Evolutionary conservation across 2,888 invertebrate species (phyloP), one percentile per base, ranked within the genome.

Genomic region (Nomada goodeniana): DNA sequence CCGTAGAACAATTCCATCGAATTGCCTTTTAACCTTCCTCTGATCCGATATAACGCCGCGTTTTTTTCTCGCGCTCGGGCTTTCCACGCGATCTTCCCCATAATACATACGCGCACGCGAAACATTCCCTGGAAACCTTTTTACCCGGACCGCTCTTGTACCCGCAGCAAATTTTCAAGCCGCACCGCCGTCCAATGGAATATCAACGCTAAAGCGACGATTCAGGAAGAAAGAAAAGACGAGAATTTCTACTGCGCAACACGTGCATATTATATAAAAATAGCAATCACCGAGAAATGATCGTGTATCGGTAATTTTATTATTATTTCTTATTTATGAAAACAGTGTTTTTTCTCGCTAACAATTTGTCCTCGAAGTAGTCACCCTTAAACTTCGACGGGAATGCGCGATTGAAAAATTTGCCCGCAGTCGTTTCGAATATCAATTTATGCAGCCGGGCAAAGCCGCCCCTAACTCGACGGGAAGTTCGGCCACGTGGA

Each of bases 1-100:
- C 71, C 50, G 67, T 42, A 42, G 60, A 76, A 68, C 85, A 80
- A 80, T 72, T 82, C 67, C 74, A 60, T 67, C 67, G 76, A 79
- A 82, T 82, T 85, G 81, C 57, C 79, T 79, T 82, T 82, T 85
- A 79, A 82, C 76, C 70, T 70, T 64, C 26, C 50, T 15, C 20
- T 55, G 53, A 67, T 67, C 55, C 57, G 15, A 47, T 15, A 15
- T n/a, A 23, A 59, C 11, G 47, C 23, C 10, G 13, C 47, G 7
- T 55, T 61, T 29, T 29, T 7, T 0, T 5, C 36, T n/a, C 73
- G 15, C 26, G 63, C 7, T 29, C 26, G 15, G 29, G 20, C 29
- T 59, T 10, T 69, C 59, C 69, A 47, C 69, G 69, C 29, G 57
- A 69, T 57, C 26, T 5, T 44, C 13, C 52, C 15, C 7, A 20